These are phyloP conservation scores for Syrmaticus mikado DNA, from an alignment of 2,113 vertebrate species.

Conservation along the genomic window DNA sequence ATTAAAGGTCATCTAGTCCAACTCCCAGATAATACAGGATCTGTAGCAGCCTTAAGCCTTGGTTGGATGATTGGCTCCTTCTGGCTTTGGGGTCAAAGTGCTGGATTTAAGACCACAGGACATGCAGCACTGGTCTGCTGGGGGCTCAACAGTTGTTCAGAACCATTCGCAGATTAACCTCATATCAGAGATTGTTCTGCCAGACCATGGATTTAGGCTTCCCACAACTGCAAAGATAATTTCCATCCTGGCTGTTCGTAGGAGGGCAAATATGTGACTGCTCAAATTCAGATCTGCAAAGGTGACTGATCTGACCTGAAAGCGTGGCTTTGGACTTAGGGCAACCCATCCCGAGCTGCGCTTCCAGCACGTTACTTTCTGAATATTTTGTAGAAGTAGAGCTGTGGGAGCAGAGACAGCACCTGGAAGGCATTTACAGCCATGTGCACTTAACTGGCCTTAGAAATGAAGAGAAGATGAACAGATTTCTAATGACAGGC, in stretches of 20 bases:
- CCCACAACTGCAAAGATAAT: neutral
- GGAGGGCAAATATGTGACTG: neutral
- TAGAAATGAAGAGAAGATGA: conserved; percentile 28
- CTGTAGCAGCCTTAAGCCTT: neutral
- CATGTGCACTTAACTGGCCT: neutral
- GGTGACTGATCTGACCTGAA: neutral
- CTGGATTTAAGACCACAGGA: neutral
- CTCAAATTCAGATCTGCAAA: neutral
- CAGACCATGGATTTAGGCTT: neutral
- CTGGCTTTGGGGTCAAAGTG: neutral
- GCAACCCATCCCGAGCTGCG: neutral
- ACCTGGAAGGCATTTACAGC: conserved; percentile 20
- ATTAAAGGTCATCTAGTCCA: too few species aligned
- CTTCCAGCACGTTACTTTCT: neutral
- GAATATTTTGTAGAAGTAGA: neutral
- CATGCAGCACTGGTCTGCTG: neutral
- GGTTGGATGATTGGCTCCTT: neutral
- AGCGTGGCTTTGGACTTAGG: neutral
- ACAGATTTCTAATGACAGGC: conserved; percentile 56
- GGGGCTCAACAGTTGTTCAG: neutral
- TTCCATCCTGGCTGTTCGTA: neutral
- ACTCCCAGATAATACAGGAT: neutral
- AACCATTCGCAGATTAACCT: neutral
- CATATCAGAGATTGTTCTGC: neutral
- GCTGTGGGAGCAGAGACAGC: neutral